Conservation (phyloP, 2,888 invertebrate genomes). For the Galerucella nymphaeae region DNA sequence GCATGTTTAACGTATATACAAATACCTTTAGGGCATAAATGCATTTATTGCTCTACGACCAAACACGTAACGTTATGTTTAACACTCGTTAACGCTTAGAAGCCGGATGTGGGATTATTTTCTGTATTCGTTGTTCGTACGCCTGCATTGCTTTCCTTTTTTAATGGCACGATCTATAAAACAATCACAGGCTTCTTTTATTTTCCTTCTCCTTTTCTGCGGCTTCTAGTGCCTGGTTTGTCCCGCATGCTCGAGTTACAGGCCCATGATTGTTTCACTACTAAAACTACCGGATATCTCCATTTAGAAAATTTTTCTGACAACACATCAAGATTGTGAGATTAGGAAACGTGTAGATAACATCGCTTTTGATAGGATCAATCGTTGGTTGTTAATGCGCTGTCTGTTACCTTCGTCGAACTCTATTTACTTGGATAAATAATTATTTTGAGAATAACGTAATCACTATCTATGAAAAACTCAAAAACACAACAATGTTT, state of each 20-base stretch:
- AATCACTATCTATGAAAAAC: not conserved
- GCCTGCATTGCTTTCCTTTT: constrained; percentile 46
- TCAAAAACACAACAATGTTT: too few relatives aligned
- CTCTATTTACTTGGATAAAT: not conserved
- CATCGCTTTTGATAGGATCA: constrained; percentile 27
- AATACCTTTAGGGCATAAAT: constrained; percentile 38
- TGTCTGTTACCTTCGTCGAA: constrained; percentile 11
- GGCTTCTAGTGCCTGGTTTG: constrained; percentile 30
- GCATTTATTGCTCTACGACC: constrained; percentile 41
- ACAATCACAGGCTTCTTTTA: constrained; percentile 44
- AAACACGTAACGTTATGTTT: constrained; percentile 47
- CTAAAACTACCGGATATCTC: constrained; percentile 46
- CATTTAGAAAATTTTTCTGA: constrained; percentile 45
- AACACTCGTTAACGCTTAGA: constrained; percentile 45
- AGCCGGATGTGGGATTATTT: constrained; percentile 50
- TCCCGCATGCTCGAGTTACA: constrained; percentile 44
- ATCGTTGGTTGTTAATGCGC: constrained; percentile 21
- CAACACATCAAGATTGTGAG: constrained; percentile 29
- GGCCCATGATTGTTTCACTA: constrained; percentile 42
- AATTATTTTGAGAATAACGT: not conserved
- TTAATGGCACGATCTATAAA: constrained; percentile 46
- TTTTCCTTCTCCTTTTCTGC: constrained; percentile 33
- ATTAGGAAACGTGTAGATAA: constrained; percentile 30
- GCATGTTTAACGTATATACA: constrained; percentile 29
- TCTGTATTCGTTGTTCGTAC: constrained; percentile 37